Evolutionary conservation across 2,797 vertebrate species (phyloP), one percentile per base, ranked within the genome.

Genomic region (Luscinia megarhynchos): DNA sequence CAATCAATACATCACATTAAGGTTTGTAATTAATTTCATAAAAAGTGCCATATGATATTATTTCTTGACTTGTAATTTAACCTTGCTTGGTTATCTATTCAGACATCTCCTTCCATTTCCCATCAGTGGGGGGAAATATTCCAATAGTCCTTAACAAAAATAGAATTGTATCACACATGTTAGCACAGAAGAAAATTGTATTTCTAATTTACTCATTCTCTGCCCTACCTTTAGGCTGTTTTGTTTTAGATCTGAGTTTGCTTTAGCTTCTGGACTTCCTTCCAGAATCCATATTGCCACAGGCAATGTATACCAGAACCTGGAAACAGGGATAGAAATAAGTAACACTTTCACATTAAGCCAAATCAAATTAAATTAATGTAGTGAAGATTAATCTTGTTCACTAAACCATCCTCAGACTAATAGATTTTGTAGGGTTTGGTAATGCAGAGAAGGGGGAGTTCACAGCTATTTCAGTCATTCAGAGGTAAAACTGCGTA

Each of bases 361-460:
- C 0, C 5, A 76, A 89, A 59, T 50, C 0, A 1, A 13, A 54
- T 57, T 3, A 32, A 85, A 61, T 34, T 5, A 29, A 32, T 55
- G 87, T 43, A 46, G 20, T 24, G 11, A 29, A 70, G 30, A 38
- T 72, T 20, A 55, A 27, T 22, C 13, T 40, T 66, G 7, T 75
- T 51, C 10, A 2, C 21, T 36, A 89, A 74, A 59, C 5, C 6
- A 61, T 53, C 18, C 21, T 67, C n/a, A 77, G 10, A 46, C 2
- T 18, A 17, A 53, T 16, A 40, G 29, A 63, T 61, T 67, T 87
- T 48, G 34, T 13, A 51, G 23, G 6, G 4, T 45, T 43, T 40
- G 21, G 7, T 38, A 18, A 7, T 9, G 11, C 9, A 3, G 9
- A n/a, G 7, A 58, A 15, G 4, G 9, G 5, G 1, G 23, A 16